phyloP scores from a whole-genome alignment of 2,113 vertebrate genomes.

The Brachypodius melanocephalos region DNA sequence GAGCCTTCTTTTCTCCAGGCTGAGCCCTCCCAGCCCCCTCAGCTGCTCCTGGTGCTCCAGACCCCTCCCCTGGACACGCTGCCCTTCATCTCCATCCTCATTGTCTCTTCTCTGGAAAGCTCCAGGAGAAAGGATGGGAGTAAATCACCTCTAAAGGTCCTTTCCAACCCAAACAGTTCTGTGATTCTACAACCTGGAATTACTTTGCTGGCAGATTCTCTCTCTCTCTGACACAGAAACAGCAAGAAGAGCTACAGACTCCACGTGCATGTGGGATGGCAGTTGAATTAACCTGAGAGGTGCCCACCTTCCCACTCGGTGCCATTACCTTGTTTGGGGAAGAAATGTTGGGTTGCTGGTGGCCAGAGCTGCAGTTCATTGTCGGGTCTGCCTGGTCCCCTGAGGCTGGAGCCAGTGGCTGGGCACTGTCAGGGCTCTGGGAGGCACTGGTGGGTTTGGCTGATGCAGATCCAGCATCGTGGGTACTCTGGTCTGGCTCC shows the following conservation, averaged over 20 bases:
- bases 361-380: not conserved
- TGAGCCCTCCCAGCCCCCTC: not conserved
- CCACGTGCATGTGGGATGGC: fast-evolving
- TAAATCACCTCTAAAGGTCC: not conserved
- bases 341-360: not conserved
- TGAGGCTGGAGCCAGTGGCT: not conserved
- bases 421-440: not conserved
- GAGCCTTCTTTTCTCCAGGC: not conserved
- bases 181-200: not conserved
- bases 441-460: not conserved
- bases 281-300: fast-evolving
- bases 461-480: fast-evolving
- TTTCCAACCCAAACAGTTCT: not conserved
- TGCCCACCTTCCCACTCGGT: not conserved
- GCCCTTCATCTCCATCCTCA: not conserved
- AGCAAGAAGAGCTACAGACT: not conserved
- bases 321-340: not conserved
- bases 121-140: not conserved
- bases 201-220: not conserved
- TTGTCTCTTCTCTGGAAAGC: not conserved
- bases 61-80: fast-evolving
- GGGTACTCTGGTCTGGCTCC: not conserved
- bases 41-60: not conserved
- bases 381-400: not conserved
- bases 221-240: not conserved